A percentile compares a stretch with the other conserved stretches of the same genome.
Conservation (phyloP, 2,113 vertebrate genomes). For the Bubo blakistoni region DNA sequence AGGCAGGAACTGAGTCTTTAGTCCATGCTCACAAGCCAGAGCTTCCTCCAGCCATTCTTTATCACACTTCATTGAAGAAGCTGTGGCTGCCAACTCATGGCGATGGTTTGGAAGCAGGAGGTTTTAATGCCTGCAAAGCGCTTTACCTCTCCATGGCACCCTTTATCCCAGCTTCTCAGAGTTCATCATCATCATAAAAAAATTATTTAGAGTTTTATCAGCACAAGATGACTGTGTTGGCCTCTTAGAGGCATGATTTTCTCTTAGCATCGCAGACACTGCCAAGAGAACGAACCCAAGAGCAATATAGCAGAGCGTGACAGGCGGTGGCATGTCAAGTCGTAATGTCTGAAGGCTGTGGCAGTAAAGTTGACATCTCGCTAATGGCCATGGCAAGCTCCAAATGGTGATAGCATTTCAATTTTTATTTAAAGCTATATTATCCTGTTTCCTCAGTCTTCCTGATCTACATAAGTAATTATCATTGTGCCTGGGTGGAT, state of each 20-base stretch:
- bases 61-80: neutral
- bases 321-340: neutral
- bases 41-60: neutral
- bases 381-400: constrained; percentile 21
- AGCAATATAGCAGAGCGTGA: neutral
- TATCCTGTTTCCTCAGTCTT: constrained; percentile 16
- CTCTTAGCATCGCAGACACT: neutral
- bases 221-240: neutral
- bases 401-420: constrained; percentile 22
- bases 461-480: constrained; percentile 51
- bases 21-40: neutral
- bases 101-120: neutral
- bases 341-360: neutral
- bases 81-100: neutral
- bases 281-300: neutral
- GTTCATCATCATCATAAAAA: constrained; percentile 28
- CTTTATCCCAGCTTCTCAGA: neutral
- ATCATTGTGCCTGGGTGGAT: constrained; percentile 26
- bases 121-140: neutral
- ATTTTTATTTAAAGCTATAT: constrained; percentile 42
- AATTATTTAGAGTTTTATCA: constrained; percentile 7
- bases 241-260: neutral
- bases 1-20: neutral
- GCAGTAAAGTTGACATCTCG: neutral
- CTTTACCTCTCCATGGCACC: neutral